Conservation (phyloP, 2,888 invertebrate genomes). For the Limenitis camilla region DNA sequence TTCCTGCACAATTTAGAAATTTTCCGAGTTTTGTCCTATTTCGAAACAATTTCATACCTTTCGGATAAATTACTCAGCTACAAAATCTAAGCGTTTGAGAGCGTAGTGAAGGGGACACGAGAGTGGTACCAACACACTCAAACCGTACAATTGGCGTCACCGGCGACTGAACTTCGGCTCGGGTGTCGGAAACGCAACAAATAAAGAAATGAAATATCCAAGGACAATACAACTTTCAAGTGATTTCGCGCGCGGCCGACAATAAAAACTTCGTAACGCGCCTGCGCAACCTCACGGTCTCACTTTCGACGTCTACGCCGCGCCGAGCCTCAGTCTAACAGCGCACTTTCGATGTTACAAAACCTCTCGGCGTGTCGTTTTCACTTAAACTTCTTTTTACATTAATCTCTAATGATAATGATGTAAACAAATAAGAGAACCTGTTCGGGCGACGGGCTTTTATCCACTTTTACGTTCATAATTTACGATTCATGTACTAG, state of each 20-base stretch:
- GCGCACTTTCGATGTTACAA: constrained; percentile 68
- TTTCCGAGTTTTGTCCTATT: not conserved
- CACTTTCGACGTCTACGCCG: constrained; percentile 64
- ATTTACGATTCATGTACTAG: constrained; percentile 23
- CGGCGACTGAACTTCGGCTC: constrained; percentile 57
- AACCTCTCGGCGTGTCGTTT: constrained; percentile 57
- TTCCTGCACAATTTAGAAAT: not conserved
- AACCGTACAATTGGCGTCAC: constrained; percentile 50
- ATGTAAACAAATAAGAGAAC: constrained; percentile 5
- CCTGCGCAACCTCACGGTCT: constrained; percentile 71
- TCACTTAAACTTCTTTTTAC: constrained; percentile 47
- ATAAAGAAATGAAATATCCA: constrained; percentile 73
- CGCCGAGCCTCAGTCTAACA: constrained; percentile 49
- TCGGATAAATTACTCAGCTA: constrained; percentile 22
- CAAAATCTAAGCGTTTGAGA: constrained; percentile 35
- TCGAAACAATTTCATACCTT: constrained; percentile 24
- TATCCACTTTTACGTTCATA: constrained; percentile 7
- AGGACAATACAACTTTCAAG: constrained; percentile 74
- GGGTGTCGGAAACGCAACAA: constrained; percentile 67
- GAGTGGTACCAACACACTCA: constrained; percentile 43
- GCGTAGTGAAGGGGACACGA: constrained; percentile 55
- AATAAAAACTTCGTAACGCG: constrained; percentile 72
- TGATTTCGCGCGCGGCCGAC: constrained; percentile 73
- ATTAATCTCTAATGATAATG: constrained; percentile 19
- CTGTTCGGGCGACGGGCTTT: not conserved